These are phyloP conservation scores for Chionodraco myersi DNA, from an alignment of 2,113 vertebrate species.

Conservation along the genomic window DNA sequence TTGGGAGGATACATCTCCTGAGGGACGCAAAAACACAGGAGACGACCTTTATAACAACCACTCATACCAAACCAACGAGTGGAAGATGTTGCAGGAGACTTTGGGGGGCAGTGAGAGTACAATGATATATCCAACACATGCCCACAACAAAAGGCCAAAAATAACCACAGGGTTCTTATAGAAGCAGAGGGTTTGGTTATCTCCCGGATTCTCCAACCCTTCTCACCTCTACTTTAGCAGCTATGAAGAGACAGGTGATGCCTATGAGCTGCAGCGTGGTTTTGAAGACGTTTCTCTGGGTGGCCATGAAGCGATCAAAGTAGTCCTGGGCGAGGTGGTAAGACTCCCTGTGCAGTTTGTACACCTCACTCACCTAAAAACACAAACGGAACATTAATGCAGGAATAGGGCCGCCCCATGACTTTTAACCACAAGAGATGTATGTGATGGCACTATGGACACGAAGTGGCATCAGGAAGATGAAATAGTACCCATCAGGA, in stretches of 20 bases:
- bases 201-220: too few species aligned
- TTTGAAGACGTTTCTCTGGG: constrained; percentile 91
- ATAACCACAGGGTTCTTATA: background rate
- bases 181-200: background rate
- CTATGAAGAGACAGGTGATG: constrained; percentile 94
- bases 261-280: constrained; percentile 94
- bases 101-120: background rate
- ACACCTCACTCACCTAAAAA: constrained; percentile 92
- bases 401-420: background rate
- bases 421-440: background rate
- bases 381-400: background rate
- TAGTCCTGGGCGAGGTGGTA: constrained; percentile 97
- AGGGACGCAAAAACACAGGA: background rate
- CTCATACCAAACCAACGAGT: rapidly evolving
- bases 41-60: background rate
- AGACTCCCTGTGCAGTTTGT: constrained; percentile 95
- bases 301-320: constrained; percentile 98
- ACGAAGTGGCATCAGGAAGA: background rate
- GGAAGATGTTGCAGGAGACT: background rate
- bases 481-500: background rate
- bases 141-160: background rate
- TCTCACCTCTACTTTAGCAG: constrained; percentile 94
- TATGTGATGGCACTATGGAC: background rate
- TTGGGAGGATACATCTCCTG: constrained; percentile 99
- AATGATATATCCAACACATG: background rate